Evolutionary conservation across 2,888 invertebrate species (phyloP).

Genomic region (Dicroscelio sp.): DNA sequence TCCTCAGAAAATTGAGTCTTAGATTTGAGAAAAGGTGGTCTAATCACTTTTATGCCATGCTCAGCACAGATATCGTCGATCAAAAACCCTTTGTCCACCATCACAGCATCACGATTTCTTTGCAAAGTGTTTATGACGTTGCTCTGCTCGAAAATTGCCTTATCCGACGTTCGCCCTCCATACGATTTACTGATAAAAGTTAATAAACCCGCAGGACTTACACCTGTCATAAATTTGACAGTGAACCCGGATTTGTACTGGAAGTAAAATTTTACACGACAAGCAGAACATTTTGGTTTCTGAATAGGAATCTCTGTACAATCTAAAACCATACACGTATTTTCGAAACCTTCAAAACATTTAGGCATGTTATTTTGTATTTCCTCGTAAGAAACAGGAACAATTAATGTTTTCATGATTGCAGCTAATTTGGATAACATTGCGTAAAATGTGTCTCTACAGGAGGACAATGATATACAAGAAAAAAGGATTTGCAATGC

Average conservation of each 20-base stretch:
- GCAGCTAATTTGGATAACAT: not conserved
- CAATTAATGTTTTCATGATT: not conserved
- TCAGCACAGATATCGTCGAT: conserved; percentile 47
- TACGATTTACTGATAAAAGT: conserved; percentile 81
- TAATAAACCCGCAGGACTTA: conserved; percentile 83
- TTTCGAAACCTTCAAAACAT: conserved; percentile 82
- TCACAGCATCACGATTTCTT: conserved; percentile 73
- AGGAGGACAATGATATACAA: not conserved
- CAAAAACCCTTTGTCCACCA: too few species aligned
- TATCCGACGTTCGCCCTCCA: conserved; percentile 81
- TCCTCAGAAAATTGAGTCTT: conserved; percentile 55
- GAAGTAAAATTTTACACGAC: conserved; percentile 80
- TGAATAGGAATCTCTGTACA: conserved; percentile 69
- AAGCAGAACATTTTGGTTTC: conserved; percentile 79
- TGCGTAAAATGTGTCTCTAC: not conserved
- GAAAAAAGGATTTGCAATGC: not conserved
- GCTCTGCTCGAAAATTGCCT: conserved; percentile 75
- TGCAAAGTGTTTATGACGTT: conserved; percentile 45
- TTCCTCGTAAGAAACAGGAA: conserved; percentile 60
- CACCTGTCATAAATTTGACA: conserved; percentile 83
- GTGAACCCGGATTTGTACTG: conserved; percentile 81
- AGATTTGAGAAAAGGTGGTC: conserved; percentile 64
- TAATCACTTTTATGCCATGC: conserved; percentile 42
- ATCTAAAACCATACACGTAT: conserved; percentile 81
- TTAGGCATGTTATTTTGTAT: conserved; percentile 65